Conservation (phyloP, 2,888 invertebrate genomes). For the Drosophila mettleri region DNA sequence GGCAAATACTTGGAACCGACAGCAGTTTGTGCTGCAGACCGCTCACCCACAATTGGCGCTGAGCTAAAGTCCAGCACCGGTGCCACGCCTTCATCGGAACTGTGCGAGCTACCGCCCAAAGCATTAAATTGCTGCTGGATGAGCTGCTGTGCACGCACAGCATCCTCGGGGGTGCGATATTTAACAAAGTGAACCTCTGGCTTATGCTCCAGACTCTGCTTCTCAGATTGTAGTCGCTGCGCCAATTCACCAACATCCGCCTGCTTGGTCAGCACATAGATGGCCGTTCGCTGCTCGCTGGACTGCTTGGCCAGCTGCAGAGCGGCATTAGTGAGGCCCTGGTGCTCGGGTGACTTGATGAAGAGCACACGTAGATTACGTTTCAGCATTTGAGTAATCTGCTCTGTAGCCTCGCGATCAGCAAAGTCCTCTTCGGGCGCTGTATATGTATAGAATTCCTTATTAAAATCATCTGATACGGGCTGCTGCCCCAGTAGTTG, state of each 20-base stretch:
- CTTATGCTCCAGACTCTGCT: conserved; percentile 61
- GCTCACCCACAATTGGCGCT: conserved; percentile 14
- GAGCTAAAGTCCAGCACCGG: conserved; percentile 77
- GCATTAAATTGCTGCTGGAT: conserved; percentile 80
- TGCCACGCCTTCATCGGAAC: conserved; percentile 77
- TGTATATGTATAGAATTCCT: conserved; percentile 79
- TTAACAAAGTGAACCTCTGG: conserved; percentile 82
- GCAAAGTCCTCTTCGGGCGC: conserved; percentile 81
- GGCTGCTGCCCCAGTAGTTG: conserved; percentile 23
- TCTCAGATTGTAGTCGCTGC: conserved; percentile 67
- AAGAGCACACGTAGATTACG: conserved; percentile 81
- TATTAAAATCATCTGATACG: conserved; percentile 68
- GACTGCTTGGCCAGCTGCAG: conserved; percentile 76
- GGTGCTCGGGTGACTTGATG: conserved; percentile 82
- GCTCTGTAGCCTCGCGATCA: conserved; percentile 61
- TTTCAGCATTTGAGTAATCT: conserved; percentile 68
- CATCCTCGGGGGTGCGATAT: conserved; percentile 81
- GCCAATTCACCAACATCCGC: conserved; percentile 71
- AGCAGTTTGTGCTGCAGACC: conserved; percentile 1
- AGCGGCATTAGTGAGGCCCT: conserved; percentile 72
- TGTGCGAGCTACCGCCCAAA: conserved; percentile 73
- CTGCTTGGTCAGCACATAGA: conserved; percentile 81
- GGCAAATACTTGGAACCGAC: conserved; percentile 54
- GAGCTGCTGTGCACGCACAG: conserved; percentile 76
- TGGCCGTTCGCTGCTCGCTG: conserved; percentile 79